These are phyloP conservation scores for Mus spretus DNA, from an alignment of 2,797 vertebrate genomes.

Conservation along the genomic window DNA sequence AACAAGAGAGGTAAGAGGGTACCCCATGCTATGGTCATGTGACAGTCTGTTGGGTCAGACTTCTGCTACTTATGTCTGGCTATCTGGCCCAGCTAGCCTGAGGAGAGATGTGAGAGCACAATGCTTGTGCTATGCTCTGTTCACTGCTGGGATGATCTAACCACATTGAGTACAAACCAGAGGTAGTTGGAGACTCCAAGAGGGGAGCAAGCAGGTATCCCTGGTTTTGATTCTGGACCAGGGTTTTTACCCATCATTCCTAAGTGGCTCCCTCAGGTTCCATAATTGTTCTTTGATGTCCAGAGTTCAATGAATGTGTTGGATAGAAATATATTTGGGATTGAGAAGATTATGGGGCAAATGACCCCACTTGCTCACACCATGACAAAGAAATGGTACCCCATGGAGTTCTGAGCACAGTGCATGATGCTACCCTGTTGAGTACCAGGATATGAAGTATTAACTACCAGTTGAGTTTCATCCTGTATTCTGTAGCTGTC, in stretches of 20 bases:
- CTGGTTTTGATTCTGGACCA: not conserved
- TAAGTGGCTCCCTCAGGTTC: not conserved
- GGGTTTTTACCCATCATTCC: no score
- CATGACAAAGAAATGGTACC: not conserved
- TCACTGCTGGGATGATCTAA: no score
- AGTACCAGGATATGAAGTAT: not conserved
- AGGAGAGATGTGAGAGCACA: not conserved
- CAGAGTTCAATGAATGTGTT: no score
- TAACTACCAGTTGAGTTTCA: accelerated
- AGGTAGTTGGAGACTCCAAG: no score
- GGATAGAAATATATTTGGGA: not conserved
- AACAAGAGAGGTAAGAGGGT: no score
- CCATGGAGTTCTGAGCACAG: not conserved
- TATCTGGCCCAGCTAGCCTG: not conserved
- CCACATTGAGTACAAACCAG: not conserved
- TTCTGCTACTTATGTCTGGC: not conserved
- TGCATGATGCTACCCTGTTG: no score
- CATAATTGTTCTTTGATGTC: not conserved
- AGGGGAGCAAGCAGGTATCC: not conserved
- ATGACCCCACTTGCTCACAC: not conserved
- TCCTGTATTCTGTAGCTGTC: no score
- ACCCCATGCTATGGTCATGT: not conserved
- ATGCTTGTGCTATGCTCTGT: accelerated
- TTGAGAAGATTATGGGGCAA: not conserved
- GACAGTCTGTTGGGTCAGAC: not conserved